Conservation (phyloP, 1,140 invertebrate species). For the Neodiprion lecontei region DNA sequence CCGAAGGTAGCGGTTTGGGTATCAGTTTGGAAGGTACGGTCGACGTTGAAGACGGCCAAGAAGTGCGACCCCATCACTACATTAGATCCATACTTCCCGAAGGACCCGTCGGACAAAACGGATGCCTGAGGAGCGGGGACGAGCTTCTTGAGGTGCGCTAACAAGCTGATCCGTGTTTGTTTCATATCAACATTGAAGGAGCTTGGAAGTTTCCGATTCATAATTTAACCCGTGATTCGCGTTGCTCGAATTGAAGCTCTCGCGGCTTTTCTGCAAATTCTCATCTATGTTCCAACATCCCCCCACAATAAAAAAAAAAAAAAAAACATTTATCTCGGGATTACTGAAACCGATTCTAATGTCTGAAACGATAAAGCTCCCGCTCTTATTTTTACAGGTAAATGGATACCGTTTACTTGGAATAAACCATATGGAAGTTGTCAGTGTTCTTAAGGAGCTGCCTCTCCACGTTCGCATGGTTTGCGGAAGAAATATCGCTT, state of each 20-base stretch:
- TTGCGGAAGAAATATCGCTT: constrained; percentile 73
- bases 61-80: constrained; percentile 93
- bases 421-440: constrained; percentile 95
- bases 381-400: constrained; percentile 70
- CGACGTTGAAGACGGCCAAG: constrained; percentile 89
- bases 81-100: constrained; percentile 92
- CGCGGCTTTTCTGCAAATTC: no score
- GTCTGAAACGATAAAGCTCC: neutral
- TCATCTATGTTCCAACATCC: no score
- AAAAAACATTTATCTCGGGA: no score
- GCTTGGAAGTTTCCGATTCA: no score
- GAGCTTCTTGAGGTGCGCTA: constrained; percentile 69
- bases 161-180: neutral
- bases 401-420: constrained; percentile 94
- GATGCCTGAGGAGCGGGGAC: constrained; percentile 66
- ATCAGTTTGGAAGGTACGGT: constrained; percentile 97
- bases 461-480: constrained; percentile 94
- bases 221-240: no score
- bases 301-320: no score
- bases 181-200: neutral
- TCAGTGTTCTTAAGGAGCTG: constrained; percentile 93
- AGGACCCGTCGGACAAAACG: constrained; percentile 92
- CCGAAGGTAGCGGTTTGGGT: constrained; percentile 88
- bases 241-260: no score
- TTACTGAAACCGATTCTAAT: no score